Conservation (phyloP, 1,140 invertebrate species). For the honey bee (Apis mellifera) region DNA sequence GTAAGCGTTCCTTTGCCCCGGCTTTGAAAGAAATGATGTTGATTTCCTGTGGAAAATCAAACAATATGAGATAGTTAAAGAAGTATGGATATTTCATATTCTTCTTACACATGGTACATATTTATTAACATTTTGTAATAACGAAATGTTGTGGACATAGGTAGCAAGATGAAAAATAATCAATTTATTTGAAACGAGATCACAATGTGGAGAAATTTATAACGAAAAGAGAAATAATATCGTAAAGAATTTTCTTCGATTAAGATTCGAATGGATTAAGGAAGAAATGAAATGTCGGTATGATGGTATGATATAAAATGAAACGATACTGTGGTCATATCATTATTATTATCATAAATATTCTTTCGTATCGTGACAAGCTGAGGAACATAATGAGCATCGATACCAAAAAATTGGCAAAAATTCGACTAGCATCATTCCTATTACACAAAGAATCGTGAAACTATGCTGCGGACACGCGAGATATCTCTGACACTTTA, state of each 20-base stretch:
- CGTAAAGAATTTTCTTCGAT: too few relatives aligned
- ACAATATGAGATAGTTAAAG: background rate
- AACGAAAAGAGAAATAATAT: background rate
- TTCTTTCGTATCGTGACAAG: conserved; percentile 51
- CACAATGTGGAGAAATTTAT: too few relatives aligned
- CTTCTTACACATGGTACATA: background rate
- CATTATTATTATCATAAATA: conserved; percentile 54
- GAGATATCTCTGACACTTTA: conserved; percentile 21
- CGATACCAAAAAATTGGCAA: conserved; percentile 50
- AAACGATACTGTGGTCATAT: conserved; percentile 29
- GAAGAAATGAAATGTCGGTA: background rate
- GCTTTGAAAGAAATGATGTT: background rate
- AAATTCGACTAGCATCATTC: conserved; percentile 40
- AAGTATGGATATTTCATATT: background rate
- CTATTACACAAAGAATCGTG: conserved; percentile 41
- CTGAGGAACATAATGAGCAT: conserved; percentile 55
- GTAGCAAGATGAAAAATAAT: too few relatives aligned
- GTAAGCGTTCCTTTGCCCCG: background rate
- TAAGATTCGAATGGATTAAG: too few relatives aligned
- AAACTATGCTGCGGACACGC: conserved; percentile 46
- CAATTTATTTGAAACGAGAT: too few relatives aligned
- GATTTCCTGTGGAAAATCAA: background rate
- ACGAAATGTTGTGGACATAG: too few relatives aligned
- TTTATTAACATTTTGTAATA: background rate
- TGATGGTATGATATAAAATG: background rate